Conservation (phyloP, 2,888 invertebrate genomes). For the Chrysolina haemoptera region DNA sequence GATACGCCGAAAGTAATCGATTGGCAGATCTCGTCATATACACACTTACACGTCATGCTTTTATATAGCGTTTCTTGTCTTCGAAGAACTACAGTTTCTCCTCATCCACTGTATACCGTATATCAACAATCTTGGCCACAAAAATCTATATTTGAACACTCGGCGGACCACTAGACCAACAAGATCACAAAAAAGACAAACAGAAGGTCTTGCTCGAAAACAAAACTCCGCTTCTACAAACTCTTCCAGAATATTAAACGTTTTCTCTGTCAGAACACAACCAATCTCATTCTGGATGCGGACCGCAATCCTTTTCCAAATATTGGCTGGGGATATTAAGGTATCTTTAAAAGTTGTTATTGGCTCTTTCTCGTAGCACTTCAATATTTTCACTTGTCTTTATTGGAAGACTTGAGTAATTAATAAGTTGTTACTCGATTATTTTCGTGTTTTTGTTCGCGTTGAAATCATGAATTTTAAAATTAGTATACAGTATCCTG, state of each 20-base stretch:
- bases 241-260: constrained; percentile 53
- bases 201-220: constrained; percentile 31
- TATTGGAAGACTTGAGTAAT: neutral
- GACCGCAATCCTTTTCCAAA: constrained; percentile 52
- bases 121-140: constrained; percentile 9
- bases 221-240: constrained; percentile 45
- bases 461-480: no score
- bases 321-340: constrained; percentile 53
- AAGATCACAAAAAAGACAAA: constrained; percentile 41
- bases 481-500: no score
- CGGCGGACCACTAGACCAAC: constrained; percentile 27
- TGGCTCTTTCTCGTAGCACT: constrained; percentile 38
- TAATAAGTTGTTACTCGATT: neutral
- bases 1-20: no score
- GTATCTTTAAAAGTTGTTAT: constrained; percentile 55
- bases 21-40: no score
- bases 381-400: neutral
- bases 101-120: neutral
- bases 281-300: constrained; percentile 52
- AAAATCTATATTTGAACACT: constrained; percentile 27
- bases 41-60: no score
- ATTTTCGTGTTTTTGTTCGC: no score
- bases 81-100: neutral
- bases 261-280: constrained; percentile 50
- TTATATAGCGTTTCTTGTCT: no score